phyloP scores from a whole-genome alignment of 2,797 vertebrate genomes.

The Dendrocincla fuliginosa region DNA sequence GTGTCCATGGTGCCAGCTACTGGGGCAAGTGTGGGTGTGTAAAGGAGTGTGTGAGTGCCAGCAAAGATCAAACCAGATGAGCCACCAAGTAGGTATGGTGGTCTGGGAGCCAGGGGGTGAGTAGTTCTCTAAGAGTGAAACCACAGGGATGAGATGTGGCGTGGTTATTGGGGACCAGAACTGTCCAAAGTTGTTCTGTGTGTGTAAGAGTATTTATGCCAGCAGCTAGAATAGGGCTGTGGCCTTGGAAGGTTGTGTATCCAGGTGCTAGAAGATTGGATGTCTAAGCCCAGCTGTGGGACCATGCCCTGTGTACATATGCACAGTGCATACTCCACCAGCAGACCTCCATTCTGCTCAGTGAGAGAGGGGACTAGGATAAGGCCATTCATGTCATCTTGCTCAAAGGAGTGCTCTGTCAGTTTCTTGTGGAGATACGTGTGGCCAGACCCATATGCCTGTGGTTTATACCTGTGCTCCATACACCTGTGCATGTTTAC shows the following conservation, averaged over 20 bases:
- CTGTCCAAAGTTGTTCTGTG: accelerated
- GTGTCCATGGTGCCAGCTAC: accelerated
- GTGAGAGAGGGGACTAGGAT: background rate
- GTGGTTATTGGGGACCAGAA: accelerated
- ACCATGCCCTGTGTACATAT: accelerated
- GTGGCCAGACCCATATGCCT: background rate
- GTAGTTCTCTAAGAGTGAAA: background rate
- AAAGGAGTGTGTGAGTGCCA: background rate
- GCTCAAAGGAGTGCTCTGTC: background rate
- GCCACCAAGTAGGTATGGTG: accelerated
- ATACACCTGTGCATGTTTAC: background rate
- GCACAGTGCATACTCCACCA: accelerated
- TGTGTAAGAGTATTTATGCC: background rate
- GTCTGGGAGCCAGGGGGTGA: background rate
- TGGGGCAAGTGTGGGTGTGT: background rate
- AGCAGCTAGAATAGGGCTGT: background rate
- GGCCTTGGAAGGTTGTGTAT: background rate
- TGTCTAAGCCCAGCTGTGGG: background rate
- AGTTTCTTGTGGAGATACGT: background rate
- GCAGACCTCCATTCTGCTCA: background rate
- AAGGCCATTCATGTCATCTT: background rate
- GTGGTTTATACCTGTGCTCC: background rate
- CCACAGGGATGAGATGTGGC: background rate
- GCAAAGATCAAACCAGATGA: background rate
- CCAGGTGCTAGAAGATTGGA: background rate